phyloP scores from a whole-genome alignment of 2,888 invertebrate species.

The Amblyjoppa fuscipennis region DNA sequence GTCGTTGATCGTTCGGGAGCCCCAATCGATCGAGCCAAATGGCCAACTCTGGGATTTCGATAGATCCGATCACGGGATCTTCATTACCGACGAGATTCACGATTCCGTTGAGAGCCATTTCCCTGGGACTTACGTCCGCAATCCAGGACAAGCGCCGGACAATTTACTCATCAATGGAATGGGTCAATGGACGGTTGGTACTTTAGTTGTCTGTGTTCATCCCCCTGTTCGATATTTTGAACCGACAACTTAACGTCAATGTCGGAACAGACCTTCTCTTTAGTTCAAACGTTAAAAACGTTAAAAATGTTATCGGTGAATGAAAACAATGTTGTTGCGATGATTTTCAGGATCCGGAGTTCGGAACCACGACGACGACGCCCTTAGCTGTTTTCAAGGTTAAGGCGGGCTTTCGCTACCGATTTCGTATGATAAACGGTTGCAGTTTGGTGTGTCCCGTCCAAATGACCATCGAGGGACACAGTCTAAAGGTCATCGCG shows the following conservation, averaged over 20 bases:
- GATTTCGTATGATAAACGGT: constrained; percentile 87
- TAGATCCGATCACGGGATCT: constrained; percentile 46
- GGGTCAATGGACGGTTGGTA: constrained; percentile 84
- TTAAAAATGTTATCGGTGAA: neutral
- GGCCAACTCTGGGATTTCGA: constrained; percentile 64
- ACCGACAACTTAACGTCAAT: constrained; percentile 2
- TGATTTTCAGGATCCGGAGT: constrained; percentile 70
- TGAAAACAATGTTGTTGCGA: neutral
- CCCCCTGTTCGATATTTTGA: neutral
- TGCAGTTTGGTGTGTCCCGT: constrained; percentile 87
- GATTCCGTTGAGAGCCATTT: constrained; percentile 92
- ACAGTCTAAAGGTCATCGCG: constrained; percentile 86
- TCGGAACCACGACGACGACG: constrained; percentile 71
- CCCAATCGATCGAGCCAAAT: constrained; percentile 49
- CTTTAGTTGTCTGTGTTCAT: constrained; percentile 12
- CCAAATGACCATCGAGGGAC: constrained; percentile 85
- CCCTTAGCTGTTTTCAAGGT: constrained; percentile 79
- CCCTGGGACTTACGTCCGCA: constrained; percentile 91
- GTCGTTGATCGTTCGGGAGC: constrained; percentile 77
- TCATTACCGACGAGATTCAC: constrained; percentile 69
- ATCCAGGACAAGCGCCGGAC: constrained; percentile 93
- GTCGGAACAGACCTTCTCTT: neutral
- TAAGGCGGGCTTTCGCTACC: constrained; percentile 85
- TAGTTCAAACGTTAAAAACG: neutral
- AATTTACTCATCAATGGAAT: constrained; percentile 94